Evolutionary conservation across 1,140 invertebrate species (phyloP), one percentile per base, ranked within the genome.

Genomic region (Orchestia grillus): DNA sequence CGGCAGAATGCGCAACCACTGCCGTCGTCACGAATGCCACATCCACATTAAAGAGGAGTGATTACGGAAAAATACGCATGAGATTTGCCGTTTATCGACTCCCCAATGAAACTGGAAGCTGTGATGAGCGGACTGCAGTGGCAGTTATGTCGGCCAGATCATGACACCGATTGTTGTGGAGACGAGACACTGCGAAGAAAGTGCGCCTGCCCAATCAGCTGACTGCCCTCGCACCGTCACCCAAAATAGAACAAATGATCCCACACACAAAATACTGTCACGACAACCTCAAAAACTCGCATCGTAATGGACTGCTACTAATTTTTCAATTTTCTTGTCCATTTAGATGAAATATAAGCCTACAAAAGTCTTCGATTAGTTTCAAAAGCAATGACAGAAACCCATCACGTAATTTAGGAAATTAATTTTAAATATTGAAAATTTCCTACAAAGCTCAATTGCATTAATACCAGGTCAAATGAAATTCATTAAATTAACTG

Each of bases 241-340:
- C 88, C 88, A 42, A 90, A 90, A 90, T 90, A 90, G 88, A 90
- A 77, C 62, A 77, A 77, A 77, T 77, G 62, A 77, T 77, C 62
- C 62, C 62, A 77, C 62, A 77, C 62, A n/a, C 15, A 19, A 77
- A 23, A 36, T 77, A 77, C 62, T 77, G 62, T 77, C 62, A 77
- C 62, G 62, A 77, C 62, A 77, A 77, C 3, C 11, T 36, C 11
- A 28, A 77, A 77, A 77, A 77, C 11, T 77, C 62, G 62, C 36
- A 36, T 28, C 11, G 11, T 19, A 77, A 15, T 77, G 15, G 11
- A 77, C 62, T 77, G 62, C 15, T 77, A 3, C 1, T 36, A 36
- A 77, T 36, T 28, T 36, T 36, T 15, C 15, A 36, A 3, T 77
- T 77, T 23, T 36, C 62, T 28, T 77, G 15, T 77, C 28, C 11